phyloP scores from a whole-genome alignment of 2,888 invertebrate genomes.

The Myopa testacea region DNA sequence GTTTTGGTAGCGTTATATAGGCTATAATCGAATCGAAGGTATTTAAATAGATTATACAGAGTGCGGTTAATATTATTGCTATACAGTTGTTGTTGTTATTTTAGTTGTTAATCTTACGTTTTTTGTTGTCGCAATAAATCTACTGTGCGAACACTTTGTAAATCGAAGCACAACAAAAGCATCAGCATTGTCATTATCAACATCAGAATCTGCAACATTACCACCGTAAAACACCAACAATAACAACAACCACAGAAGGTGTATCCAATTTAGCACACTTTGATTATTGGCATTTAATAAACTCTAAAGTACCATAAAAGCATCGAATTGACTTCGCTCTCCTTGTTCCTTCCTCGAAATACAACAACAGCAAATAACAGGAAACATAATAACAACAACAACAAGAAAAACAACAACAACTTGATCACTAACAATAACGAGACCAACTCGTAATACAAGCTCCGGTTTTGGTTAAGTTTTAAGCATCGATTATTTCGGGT shows the following conservation, averaged over 20 bases:
- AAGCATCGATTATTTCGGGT: no score
- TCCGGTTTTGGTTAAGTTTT: no score
- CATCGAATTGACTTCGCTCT: background rate
- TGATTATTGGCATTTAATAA: slow-evolving; percentile 22
- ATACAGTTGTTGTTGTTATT: background rate
- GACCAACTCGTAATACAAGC: no score
- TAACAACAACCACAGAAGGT: background rate
- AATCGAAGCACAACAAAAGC: background rate
- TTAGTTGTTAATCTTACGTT: background rate
- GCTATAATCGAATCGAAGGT: no score
- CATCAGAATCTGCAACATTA: background rate
- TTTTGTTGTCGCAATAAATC: background rate
- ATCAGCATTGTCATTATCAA: background rate
- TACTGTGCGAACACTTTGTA: no score
- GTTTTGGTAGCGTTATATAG: no score
- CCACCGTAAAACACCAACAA: background rate
- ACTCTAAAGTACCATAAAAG: no score
- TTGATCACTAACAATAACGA: no score
- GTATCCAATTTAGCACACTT: slow-evolving; percentile 28
- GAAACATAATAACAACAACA: no score
- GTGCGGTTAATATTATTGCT: background rate
- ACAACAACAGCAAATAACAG: no score
- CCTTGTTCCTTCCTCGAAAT: background rate
- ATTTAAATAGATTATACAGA: no score
- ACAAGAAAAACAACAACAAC: no score